phyloP scores from a whole-genome alignment of 2,113 vertebrate species.

The rat (Rattus norvegicus) region GRCr8 NC_086020.1:42981501-42982000 shows the following conservation, averaged over 20 bases:
- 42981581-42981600: slow-evolving; percentile 45
- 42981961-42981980: not conserved
- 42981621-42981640: not conserved
- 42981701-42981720: not conserved
- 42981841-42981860: not conserved
- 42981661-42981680: not conserved
- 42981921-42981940: not conserved
- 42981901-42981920: not conserved
- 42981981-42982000: slow-evolving; percentile 3
- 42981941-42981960: not conserved
- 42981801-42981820: not conserved
- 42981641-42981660: not conserved
- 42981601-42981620: not conserved
- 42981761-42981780: not conserved
- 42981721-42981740: slow-evolving; percentile 15
- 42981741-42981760: not conserved
- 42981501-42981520: slow-evolving; percentile 50
- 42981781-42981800: not conserved
- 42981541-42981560: slow-evolving; percentile 49
- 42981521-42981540: slow-evolving; percentile 57
- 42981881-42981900: not conserved
- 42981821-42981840: not conserved
- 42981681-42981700: not conserved
- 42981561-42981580: slow-evolving; percentile 57
- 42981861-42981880: not conserved